A percentile compares a stretch with the other conserved stretches of the same genome.
These are phyloP conservation scores for Acanthurus tractus DNA, from an alignment of 2,797 vertebrate species.

Conservation along the genomic window DNA sequence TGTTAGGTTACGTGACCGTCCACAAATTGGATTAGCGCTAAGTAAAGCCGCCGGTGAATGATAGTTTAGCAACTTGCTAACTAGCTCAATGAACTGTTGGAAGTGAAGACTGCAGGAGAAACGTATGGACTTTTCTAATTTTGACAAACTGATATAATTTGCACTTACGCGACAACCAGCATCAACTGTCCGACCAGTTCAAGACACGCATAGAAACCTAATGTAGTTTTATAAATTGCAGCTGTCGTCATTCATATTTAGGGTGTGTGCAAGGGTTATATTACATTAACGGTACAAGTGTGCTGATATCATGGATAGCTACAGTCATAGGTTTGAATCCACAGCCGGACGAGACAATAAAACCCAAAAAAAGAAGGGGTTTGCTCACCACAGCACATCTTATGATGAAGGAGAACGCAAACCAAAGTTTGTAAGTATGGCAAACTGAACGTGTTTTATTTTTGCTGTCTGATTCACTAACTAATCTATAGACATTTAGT, in stretches of 20 bases:
- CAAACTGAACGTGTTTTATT: not conserved
- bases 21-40: constrained; percentile 79
- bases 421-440: constrained; percentile 83
- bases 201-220: not conserved
- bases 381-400: constrained; percentile 35
- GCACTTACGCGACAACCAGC: not conserved
- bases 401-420: constrained; percentile 80
- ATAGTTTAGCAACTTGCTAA: constrained; percentile 56
- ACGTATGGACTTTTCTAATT: not conserved
- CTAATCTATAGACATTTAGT: too few species aligned
- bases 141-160: not conserved
- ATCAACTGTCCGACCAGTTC: not conserved
- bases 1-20: constrained; percentile 49
- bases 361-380: constrained; percentile 77
- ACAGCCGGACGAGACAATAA: constrained; percentile 72
- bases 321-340: constrained; percentile 67
- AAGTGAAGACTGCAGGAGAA: not conserved
- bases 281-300: too few species aligned
- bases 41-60: constrained; percentile 63
- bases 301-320: constrained; percentile 67
- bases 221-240: not conserved
- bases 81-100: constrained; percentile 16
- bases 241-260: not conserved
- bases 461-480: not conserved
- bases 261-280: too few species aligned